A percentile compares a stretch with the other conserved stretches of the same genome.
phyloP scores from a whole-genome alignment of 2,797 vertebrate genomes.

The Eulemur albifrons region DNA sequence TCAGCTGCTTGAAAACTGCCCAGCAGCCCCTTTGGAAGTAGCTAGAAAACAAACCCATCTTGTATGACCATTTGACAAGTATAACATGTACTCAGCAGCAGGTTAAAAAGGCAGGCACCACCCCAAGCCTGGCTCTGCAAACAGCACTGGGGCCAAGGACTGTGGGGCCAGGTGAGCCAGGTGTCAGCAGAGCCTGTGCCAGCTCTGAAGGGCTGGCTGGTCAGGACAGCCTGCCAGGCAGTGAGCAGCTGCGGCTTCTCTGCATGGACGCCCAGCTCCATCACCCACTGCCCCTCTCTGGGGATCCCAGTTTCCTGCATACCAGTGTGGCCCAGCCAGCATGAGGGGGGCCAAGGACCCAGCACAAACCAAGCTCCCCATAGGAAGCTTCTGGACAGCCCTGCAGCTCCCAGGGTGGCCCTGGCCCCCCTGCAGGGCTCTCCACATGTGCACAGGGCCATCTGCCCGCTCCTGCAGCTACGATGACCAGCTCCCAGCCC shows the following conservation, averaged over 20 bases:
- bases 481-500: neutral
- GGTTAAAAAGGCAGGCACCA: neutral
- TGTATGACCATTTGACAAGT: neutral
- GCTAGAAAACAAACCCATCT: neutral
- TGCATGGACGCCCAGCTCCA: neutral
- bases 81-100: neutral
- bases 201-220: neutral
- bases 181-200: neutral
- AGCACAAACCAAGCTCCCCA: fast-evolving
- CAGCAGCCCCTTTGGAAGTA: neutral
- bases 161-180: neutral
- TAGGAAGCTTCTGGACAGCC: neutral
- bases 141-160: neutral
- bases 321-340: neutral
- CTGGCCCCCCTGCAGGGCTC: neutral
- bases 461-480: neutral
- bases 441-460: neutral
- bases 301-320: neutral
- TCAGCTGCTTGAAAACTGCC: neutral
- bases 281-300: neutral
- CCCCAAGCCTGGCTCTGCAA: neutral
- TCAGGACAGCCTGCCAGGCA: too few relatives aligned
- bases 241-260: neutral
- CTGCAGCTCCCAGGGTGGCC: neutral
- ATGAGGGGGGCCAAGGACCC: neutral